Evolutionary conservation across 2,888 invertebrate genomes (phyloP), one percentile per base, ranked within the genome.

Genomic region (Mesoligia furuncula): DNA sequence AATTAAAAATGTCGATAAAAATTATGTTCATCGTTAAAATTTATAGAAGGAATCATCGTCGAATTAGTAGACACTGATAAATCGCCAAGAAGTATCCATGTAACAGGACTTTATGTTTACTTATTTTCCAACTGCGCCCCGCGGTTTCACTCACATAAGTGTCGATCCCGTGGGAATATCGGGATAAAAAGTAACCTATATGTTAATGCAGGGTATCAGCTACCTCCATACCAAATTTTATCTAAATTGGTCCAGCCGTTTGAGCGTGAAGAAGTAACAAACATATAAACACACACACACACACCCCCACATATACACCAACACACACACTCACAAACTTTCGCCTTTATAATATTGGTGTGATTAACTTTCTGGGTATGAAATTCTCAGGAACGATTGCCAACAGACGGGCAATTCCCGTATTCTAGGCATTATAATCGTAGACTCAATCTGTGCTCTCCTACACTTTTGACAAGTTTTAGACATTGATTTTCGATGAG

Each of bases 1-100:
- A 75, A 85, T 85, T 76, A 75, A 74, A 84, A 86, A 80, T 73
- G 57, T 79, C 70, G 61, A 79, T 83, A 59, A 67, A 54, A 83
- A 77, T 68, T 70, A 77, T 82, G 24, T 65, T 48, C 42, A 4
- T 51, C 57, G 45, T 67, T 48, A 36, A 54, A 64, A 64, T 59
- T 68, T 39, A 61, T 13, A 20, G 24, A 36, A n/a, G 45, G 17
- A 71, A 79, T 75, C 59, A 67, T 24, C 62, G 61, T 80, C 5
- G 24, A 71, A 84, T 79, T 68, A 51, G 64, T 39, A 39, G 48
- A 36, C 20, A 54, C 31, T 79, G 64, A 81, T 74, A 54, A 51
- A 42, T 27, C 7, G 0, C 0, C 9, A 31, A 9, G 20, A 15
- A 31, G 20, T 7, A 67, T 31, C 7, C 45, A 42, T 65, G 17